Evolutionary conservation across 2,888 invertebrate genomes (phyloP).

Genomic region (Aradus depressus): DNA sequence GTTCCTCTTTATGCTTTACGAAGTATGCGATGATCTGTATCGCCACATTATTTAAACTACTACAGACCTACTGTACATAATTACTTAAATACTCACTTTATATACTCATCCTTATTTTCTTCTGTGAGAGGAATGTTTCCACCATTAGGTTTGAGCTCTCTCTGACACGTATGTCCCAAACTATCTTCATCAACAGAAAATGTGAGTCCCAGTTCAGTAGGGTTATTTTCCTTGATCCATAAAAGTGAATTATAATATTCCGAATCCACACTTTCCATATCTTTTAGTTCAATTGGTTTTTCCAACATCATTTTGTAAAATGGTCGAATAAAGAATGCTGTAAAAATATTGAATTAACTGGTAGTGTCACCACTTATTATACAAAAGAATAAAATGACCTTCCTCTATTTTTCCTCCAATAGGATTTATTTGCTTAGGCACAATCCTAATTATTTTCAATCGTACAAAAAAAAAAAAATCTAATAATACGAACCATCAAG

Average conservation of each 20-base stretch:
- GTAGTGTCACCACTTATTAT: no score
- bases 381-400: no score
- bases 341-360: no score
- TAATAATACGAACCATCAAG: slow-evolving; percentile 62
- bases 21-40: no score
- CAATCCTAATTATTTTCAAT: slow-evolving; percentile 1
- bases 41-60: no score
- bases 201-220: slow-evolving; percentile 83
- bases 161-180: slow-evolving; percentile 86
- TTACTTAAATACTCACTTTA: slow-evolving; percentile 58
- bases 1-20: no score
- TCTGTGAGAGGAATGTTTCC: slow-evolving; percentile 81
- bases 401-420: no score
- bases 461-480: neutral
- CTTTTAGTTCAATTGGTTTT: slow-evolving; percentile 83
- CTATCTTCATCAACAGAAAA: slow-evolving; percentile 96
- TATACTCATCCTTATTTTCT: slow-evolving; percentile 94
- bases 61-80: no score
- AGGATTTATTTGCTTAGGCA: no score
- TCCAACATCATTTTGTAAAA: slow-evolving; percentile 99
- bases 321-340: slow-evolving; percentile 97
- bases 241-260: slow-evolving; percentile 96
- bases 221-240: slow-evolving; percentile 95
- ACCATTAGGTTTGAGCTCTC: slow-evolving; percentile 84
- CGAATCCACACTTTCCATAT: slow-evolving; percentile 98